Evolutionary conservation across 2,113 vertebrate genomes (phyloP).

Genomic region (Tinamus guttatus): DNA sequence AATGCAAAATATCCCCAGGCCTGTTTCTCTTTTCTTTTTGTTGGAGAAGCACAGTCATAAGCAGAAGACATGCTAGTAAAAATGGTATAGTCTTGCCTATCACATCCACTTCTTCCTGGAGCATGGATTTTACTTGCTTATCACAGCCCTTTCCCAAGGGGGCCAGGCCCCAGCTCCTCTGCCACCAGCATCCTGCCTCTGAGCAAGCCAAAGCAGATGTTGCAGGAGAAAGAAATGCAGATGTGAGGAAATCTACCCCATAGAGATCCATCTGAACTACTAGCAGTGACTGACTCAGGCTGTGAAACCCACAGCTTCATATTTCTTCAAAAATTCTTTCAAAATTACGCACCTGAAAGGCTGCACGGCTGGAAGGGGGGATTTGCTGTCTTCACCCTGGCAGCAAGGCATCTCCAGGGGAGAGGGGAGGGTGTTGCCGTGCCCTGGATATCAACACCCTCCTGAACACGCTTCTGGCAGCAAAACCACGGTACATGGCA

Average conservation of each 20-base stretch:
- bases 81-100: background rate
- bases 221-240: background rate
- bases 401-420: background rate
- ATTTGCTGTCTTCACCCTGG: background rate
- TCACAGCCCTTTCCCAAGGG: background rate
- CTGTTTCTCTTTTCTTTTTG: background rate
- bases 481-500: background rate
- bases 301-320: background rate
- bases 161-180: background rate
- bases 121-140: background rate
- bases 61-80: background rate
- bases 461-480: background rate
- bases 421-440: background rate
- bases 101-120: background rate
- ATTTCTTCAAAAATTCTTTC: background rate
- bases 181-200: background rate
- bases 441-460: background rate
- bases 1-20: background rate
- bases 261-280: background rate
- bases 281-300: background rate
- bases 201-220: background rate
- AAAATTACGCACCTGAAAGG: background rate
- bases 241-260: background rate
- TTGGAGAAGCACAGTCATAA: background rate
- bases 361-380: background rate